These are phyloP conservation scores for Struthio camelus DNA, from an alignment of 2,113 vertebrate genomes.

Conservation along the genomic window DNA sequence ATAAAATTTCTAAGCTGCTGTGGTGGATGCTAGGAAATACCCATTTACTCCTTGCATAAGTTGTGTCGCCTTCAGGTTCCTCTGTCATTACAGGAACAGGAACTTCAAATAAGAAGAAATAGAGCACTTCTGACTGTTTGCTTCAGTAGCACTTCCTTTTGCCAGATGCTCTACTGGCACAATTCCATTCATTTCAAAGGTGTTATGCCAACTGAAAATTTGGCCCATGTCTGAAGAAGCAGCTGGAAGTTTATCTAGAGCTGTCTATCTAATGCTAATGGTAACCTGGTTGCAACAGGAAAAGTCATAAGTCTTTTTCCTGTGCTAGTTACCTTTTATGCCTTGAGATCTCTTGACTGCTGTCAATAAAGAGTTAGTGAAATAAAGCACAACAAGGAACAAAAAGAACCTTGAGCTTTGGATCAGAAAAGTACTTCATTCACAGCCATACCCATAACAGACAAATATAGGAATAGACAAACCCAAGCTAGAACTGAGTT, in stretches of 20 bases:
- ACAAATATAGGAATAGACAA: no score
- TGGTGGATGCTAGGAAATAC: neutral
- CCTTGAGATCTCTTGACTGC: neutral
- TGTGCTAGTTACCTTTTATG: neutral
- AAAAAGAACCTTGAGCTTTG: neutral
- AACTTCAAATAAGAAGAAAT: neutral
- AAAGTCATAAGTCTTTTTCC: neutral
- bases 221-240: neutral
- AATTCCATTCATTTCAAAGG: neutral
- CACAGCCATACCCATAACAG: no score
- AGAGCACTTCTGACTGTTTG: neutral
- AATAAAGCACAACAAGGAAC: neutral
- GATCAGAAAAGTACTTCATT: neutral
- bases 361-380: neutral
- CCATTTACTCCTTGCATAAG: neutral
- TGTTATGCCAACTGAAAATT: neutral
- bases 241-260: neutral
- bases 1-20: neutral
- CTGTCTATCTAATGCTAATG: neutral
- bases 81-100: neutral
- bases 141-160: neutral
- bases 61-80: neutral
- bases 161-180: neutral
- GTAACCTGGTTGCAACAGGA: neutral
- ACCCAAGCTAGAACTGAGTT: neutral